Evolutionary conservation across 1,140 invertebrate genomes (phyloP).

Genomic region (Philotrypesis tridentata): DNA sequence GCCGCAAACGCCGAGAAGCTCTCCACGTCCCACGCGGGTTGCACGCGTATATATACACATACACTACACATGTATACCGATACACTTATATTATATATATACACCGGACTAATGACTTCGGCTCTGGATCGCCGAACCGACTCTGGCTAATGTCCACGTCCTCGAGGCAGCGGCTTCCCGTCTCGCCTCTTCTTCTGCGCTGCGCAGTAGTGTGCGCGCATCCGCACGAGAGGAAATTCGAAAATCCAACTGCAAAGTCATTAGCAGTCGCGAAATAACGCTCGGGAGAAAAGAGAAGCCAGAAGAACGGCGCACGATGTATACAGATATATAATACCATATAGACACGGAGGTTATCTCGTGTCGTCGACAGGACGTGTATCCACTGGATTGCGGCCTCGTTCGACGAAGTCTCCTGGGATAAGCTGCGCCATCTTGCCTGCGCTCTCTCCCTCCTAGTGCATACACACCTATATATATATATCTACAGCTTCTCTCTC

Average conservation of each 20-base stretch:
- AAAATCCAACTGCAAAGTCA: neutral
- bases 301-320: too few species aligned
- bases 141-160: constrained; percentile 56
- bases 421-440: constrained; percentile 66
- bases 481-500: constrained; percentile 33
- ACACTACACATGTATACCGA: too few species aligned
- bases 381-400: constrained; percentile 68
- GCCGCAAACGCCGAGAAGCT: neutral
- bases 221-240: neutral
- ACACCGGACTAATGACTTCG: constrained; percentile 58
- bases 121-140: constrained; percentile 56
- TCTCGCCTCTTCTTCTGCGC: constrained; percentile 50
- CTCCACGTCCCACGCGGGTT: neutral
- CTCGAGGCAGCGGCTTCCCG: constrained; percentile 31
- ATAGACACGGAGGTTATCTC: constrained; percentile 48
- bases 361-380: constrained; percentile 64
- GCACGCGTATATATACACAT: neutral
- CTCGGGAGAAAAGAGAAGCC: constrained; percentile 1
- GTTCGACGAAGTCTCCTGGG: constrained; percentile 66
- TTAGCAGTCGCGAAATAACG: constrained; percentile 13
- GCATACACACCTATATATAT: constrained; percentile 6
- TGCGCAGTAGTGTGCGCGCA: too few species aligned
- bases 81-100: too few species aligned
- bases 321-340: neutral
- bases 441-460: neutral